Conservation (phyloP, 2,888 invertebrate genomes). For the Erebia aethiops region DNA sequence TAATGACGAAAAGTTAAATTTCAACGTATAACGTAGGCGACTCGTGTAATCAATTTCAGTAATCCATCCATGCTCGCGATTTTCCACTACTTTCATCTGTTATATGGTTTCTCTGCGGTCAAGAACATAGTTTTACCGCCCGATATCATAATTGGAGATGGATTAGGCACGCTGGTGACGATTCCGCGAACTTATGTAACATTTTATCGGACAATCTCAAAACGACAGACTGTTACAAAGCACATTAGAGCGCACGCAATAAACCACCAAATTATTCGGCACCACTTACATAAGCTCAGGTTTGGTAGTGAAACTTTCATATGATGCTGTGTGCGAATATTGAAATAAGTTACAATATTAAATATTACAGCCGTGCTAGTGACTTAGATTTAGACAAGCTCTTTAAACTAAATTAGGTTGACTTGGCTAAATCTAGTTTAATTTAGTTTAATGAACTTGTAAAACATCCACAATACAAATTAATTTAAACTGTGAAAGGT, state of each 20-base stretch:
- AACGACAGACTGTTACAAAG: constrained; percentile 5
- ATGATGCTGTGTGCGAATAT: background rate
- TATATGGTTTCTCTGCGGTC: constrained; percentile 1
- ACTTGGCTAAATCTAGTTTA: too few species aligned
- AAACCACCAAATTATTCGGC: constrained; percentile 13
- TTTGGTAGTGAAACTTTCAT: constrained; percentile 1
- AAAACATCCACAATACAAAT: too few species aligned
- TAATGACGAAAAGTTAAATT: too few species aligned
- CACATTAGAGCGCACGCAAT: constrained; percentile 19
- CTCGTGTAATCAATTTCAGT: background rate
- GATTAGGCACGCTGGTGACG: constrained; percentile 3
- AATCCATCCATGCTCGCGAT: background rate
- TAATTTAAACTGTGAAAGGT: too few species aligned
- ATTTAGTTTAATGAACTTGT: too few species aligned
- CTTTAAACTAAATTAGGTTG: too few species aligned
- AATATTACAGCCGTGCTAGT: background rate
- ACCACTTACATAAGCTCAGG: constrained; percentile 11
- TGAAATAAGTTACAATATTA: background rate
- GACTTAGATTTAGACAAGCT: too few species aligned
- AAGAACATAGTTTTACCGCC: background rate
- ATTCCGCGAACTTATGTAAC: constrained; percentile 11
- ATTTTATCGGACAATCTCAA: constrained; percentile 11
- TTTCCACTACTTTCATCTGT: background rate
- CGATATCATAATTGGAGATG: constrained; percentile 6
- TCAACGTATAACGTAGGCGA: background rate